A percentile compares a stretch with the other conserved stretches of the same genome.
Conservation (phyloP, 2,113 vertebrate species). For the Myrmecobius fasciatus region DNA sequence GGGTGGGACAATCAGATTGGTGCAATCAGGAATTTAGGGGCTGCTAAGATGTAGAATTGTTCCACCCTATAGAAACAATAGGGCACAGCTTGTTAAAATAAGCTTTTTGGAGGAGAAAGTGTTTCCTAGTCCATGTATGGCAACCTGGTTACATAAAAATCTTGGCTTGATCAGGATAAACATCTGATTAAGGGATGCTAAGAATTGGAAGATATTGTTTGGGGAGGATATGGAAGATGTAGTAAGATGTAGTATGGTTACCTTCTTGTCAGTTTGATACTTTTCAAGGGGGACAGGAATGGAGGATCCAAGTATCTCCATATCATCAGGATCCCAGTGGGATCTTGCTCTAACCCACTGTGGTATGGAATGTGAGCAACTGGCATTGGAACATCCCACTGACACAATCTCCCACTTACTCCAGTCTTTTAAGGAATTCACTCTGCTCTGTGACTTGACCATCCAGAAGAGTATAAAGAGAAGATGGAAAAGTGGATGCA, state of each 20-base stretch:
- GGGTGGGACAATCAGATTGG: background rate
- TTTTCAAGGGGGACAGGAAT: background rate
- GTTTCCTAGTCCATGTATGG: background rate
- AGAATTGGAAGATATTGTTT: background rate
- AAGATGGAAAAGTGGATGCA: background rate
- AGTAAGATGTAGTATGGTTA: background rate
- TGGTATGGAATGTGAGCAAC: background rate
- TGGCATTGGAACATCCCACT: background rate
- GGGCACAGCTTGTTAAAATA: background rate
- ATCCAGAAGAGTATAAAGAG: background rate
- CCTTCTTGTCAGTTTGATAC: background rate
- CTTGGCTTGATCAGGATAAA: background rate
- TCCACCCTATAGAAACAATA: background rate
- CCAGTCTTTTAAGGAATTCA: background rate
- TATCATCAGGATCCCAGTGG: background rate
- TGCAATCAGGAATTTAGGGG: background rate
- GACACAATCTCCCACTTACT: background rate
- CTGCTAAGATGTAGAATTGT: background rate
- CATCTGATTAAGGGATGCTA: background rate
- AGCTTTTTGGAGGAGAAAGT: background rate
- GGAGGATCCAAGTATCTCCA: background rate
- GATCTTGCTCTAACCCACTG: background rate
- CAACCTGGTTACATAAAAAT: background rate
- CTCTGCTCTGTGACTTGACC: background rate
- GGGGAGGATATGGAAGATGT: background rate